Percentiles rank a stretch among this genome's conserved stretches.
phyloP scores from a whole-genome alignment of 2,888 invertebrate species.

The Drosophila mimetica region DNA sequence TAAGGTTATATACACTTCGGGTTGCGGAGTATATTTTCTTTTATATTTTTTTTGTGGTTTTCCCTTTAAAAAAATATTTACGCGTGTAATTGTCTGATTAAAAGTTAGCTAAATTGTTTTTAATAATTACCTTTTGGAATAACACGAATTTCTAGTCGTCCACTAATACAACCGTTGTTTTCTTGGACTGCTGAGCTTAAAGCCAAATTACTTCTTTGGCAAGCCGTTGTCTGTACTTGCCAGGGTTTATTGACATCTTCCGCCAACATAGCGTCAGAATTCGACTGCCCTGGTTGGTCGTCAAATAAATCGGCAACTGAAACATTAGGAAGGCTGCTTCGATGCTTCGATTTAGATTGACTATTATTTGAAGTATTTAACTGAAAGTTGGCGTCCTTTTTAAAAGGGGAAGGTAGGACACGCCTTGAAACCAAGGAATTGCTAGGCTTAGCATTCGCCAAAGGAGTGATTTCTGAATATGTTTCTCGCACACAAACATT shows the following conservation, averaged over 20 bases:
- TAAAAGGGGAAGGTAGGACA: conserved; percentile 26
- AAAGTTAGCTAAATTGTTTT: neutral
- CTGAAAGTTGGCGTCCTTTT: conserved; percentile 34
- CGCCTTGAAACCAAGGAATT: conserved; percentile 6
- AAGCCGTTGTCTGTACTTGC: conserved; percentile 58
- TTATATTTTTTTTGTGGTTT: no score
- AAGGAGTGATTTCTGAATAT: conserved; percentile 64
- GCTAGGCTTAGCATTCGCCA: conserved; percentile 27
- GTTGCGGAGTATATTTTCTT: no score
- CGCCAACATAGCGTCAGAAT: neutral
- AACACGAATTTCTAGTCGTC: conserved; percentile 92
- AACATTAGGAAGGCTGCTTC: conserved; percentile 83
- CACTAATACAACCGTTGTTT: conserved; percentile 87
- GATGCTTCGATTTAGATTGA: conserved; percentile 63
- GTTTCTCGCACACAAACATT: conserved; percentile 88
- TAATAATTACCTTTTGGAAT: conserved; percentile 85
- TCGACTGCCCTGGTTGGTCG: conserved; percentile 22
- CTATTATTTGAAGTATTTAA: conserved; percentile 35
- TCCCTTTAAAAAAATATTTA: no score
- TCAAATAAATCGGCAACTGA: conserved; percentile 73
- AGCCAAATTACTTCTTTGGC: conserved; percentile 49
- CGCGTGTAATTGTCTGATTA: no score
- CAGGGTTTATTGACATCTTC: conserved; percentile 40
- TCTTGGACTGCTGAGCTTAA: conserved; percentile 10
- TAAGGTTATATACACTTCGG: no score